A percentile compares a stretch with the other conserved stretches of the same genome.
Conservation (phyloP, 2,797 vertebrate species). For the Pseudochirops cupreus region DNA sequence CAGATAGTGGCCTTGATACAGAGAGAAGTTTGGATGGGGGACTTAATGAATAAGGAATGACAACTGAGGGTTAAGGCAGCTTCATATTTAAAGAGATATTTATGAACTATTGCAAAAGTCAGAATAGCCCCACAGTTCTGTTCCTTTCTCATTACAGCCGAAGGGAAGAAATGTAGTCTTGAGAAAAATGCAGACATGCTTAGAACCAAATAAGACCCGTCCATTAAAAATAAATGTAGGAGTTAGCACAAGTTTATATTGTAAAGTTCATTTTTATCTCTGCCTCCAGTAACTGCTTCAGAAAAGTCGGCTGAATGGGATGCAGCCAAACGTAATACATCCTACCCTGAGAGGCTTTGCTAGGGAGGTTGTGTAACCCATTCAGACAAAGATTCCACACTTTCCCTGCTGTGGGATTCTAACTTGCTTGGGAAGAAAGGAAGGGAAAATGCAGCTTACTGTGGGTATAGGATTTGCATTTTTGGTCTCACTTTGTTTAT, state of each 20-base stretch:
- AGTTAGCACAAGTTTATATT: slow-evolving; percentile 63
- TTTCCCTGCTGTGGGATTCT: neutral
- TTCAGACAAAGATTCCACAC: neutral
- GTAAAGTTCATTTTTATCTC: slow-evolving; percentile 68
- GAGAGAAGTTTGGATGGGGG: slow-evolving; percentile 61
- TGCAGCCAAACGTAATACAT: neutral
- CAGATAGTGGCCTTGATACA: slow-evolving; percentile 35
- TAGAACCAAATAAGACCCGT: slow-evolving; percentile 48
- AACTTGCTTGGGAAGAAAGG: neutral
- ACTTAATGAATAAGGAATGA: slow-evolving; percentile 70
- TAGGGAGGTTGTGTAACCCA: neutral
- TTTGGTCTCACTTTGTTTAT: slow-evolving; percentile 48
- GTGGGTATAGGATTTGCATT: neutral
- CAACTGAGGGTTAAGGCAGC: slow-evolving; percentile 62
- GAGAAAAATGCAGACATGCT: slow-evolving; percentile 59
- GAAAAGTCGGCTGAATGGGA: neutral
- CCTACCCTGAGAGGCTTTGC: neutral
- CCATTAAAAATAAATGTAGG: slow-evolving; percentile 71
- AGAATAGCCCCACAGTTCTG: slow-evolving; percentile 26
- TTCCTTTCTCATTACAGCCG: slow-evolving; percentile 56
- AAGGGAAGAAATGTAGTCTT: slow-evolving; percentile 61
- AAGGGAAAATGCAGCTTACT: neutral
- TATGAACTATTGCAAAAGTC: slow-evolving; percentile 65
- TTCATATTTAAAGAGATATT: slow-evolving; percentile 77
- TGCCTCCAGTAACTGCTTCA: slow-evolving; percentile 36